These are phyloP conservation scores for Epsilonema sp. DNA, from an alignment of 2,888 invertebrate genomes.

Conservation along the genomic window DNA sequence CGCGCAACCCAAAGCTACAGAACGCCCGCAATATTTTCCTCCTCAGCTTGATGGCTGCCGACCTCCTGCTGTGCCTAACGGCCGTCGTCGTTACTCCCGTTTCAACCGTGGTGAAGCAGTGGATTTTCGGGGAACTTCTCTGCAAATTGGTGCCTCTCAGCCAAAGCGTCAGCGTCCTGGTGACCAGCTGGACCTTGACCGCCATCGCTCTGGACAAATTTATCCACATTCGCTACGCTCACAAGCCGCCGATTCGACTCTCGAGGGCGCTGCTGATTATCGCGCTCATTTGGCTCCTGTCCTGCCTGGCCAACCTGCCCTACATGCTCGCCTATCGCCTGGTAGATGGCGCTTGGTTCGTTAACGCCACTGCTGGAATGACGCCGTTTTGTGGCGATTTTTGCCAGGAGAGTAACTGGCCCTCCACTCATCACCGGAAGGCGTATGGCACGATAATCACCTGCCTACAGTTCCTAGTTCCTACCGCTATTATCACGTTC, in stretches of 20 bases:
- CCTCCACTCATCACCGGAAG: slow-evolving; percentile 52
- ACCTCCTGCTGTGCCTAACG: slow-evolving; percentile 23
- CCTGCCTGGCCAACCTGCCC: slow-evolving; percentile 22
- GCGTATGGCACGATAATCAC: slow-evolving; percentile 66
- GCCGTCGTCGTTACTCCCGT: slow-evolving; percentile 25
- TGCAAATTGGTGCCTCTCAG: slow-evolving; percentile 23
- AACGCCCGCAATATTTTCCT: slow-evolving; percentile 26
- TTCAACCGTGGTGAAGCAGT: slow-evolving; percentile 19
- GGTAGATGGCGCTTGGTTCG: slow-evolving; percentile 39
- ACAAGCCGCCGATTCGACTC: neutral
- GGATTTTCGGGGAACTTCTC: slow-evolving; percentile 25
- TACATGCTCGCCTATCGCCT: slow-evolving; percentile 23
- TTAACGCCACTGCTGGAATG: neutral
- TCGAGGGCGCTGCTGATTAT: slow-evolving; percentile 11
- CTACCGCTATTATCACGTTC: slow-evolving; percentile 71
- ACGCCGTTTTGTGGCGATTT: slow-evolving; percentile 35
- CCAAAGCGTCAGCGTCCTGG: slow-evolving; percentile 26
- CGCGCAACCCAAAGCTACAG: slow-evolving; percentile 20
- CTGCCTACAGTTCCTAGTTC: slow-evolving; percentile 69
- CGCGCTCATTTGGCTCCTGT: slow-evolving; percentile 21
- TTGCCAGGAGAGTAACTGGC: slow-evolving; percentile 46
- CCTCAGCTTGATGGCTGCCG: slow-evolving; percentile 24
- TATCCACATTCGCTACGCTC: slow-evolving; percentile 17
- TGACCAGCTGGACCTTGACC: slow-evolving; percentile 25
- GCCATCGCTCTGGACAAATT: slow-evolving; percentile 27